Evolutionary conservation across 2,113 vertebrate species (phyloP).

Genomic region (Anhinga rufa): DNA sequence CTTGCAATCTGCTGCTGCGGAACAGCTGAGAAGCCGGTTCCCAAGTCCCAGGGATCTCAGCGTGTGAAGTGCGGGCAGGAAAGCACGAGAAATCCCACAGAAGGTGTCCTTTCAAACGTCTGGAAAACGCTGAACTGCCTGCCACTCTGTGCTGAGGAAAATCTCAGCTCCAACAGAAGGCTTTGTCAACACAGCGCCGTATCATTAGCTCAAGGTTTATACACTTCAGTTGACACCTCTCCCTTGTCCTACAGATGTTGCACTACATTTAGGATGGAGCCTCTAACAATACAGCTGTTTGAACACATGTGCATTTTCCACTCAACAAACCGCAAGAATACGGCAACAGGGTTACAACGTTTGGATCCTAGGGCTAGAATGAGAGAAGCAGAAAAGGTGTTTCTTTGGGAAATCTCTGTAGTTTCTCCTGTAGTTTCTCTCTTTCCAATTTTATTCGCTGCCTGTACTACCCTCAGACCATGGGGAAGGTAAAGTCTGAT

Average conservation of each 20-base stretch:
- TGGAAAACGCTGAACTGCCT: background rate
- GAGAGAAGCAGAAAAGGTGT: slow-evolving; percentile 1
- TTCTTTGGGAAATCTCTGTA: slow-evolving; percentile 30
- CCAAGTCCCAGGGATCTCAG: background rate
- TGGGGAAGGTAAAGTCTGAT: slow-evolving; percentile 60
- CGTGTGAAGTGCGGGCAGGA: background rate
- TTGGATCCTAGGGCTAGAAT: slow-evolving; percentile 66
- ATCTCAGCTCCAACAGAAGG: slow-evolving; percentile 17
- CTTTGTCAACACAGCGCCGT: background rate
- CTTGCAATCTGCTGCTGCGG: background rate
- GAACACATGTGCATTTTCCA: slow-evolving; percentile 73
- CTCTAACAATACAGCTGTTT: slow-evolving; percentile 49
- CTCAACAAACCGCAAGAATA: slow-evolving; percentile 65
- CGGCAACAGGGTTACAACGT: slow-evolving; percentile 42
- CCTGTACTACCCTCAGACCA: background rate
- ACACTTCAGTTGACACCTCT: slow-evolving; percentile 63
- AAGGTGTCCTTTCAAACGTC: background rate
- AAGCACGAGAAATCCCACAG: background rate
- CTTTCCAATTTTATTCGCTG: background rate
- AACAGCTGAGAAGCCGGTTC: background rate
- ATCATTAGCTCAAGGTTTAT: slow-evolving; percentile 1
- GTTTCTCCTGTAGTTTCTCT: background rate
- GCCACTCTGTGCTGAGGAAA: background rate
- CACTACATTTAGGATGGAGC: background rate
- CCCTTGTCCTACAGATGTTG: slow-evolving; percentile 64